These are phyloP conservation scores for Matsumyia berberina DNA, from an alignment of 2,888 invertebrate genomes.

Conservation along the genomic window DNA sequence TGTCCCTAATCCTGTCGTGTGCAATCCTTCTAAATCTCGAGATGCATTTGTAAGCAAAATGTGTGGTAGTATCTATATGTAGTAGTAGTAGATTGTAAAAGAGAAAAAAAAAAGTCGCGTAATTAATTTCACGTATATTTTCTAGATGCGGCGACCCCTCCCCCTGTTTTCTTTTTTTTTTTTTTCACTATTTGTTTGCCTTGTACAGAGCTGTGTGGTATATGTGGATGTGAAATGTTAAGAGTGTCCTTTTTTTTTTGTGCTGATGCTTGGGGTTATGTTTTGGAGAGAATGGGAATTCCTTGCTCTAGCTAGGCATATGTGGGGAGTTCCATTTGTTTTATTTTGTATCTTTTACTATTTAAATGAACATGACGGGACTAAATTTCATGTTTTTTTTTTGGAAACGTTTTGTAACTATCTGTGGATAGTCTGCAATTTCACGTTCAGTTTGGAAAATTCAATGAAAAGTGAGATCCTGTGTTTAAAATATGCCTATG, in stretches of 20 bases:
- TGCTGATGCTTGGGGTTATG: slow-evolving; percentile 62
- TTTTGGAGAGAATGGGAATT: slow-evolving; percentile 56
- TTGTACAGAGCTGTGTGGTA: slow-evolving; percentile 1
- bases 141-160: slow-evolving; percentile 53
- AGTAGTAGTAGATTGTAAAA: slow-evolving; percentile 71
- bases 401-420: not conserved
- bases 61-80: slow-evolving; percentile 66
- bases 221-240: slow-evolving; percentile 46
- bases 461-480: too few relatives aligned
- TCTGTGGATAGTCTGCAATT: not conserved
- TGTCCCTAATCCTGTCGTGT: slow-evolving; percentile 35
- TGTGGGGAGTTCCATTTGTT: slow-evolving; percentile 41
- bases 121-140: slow-evolving; percentile 73
- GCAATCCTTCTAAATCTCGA: slow-evolving; percentile 45
- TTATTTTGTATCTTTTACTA: slow-evolving; percentile 38
- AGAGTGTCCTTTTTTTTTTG: slow-evolving; percentile 63
- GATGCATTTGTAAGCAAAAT: slow-evolving; percentile 64
- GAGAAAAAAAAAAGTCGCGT: slow-evolving; percentile 62
- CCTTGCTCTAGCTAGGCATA: slow-evolving; percentile 55
- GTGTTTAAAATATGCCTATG: too few relatives aligned
- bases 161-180: slow-evolving; percentile 19
- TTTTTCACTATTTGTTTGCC: too few relatives aligned
- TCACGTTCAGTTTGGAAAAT: not conserved
- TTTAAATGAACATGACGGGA: slow-evolving; percentile 33
- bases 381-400: slow-evolving; percentile 23